Evolutionary conservation across 2,797 vertebrate genomes (phyloP).

Genomic region (Cyclopterus lumpus): DNA sequence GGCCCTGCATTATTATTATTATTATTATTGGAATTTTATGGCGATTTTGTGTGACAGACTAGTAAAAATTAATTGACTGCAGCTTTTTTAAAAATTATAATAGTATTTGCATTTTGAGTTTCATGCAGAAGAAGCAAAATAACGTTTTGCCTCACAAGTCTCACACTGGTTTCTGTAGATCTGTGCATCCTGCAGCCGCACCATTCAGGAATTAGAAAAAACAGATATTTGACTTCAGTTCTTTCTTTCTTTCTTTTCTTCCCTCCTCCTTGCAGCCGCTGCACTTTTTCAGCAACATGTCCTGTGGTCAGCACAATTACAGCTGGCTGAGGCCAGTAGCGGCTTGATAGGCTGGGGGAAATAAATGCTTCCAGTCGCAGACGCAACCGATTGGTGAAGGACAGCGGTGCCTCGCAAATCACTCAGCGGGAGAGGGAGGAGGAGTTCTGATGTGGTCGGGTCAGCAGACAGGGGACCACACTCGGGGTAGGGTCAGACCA

Average conservation of each 20-base stretch:
- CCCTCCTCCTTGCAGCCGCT: constrained; percentile 36
- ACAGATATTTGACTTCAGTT: constrained; percentile 21
- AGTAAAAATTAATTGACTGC: not conserved
- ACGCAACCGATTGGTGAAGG: constrained; percentile 67
- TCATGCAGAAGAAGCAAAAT: constrained; percentile 20
- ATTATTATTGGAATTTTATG: not conserved
- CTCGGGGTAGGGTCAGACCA: not conserved
- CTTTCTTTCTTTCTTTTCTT: not conserved
- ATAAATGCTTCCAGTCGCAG: constrained; percentile 59
- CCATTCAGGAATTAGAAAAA: not conserved
- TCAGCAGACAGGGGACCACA: constrained; percentile 48
- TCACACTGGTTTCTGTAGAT: constrained; percentile 6
- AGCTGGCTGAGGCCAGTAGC: constrained; percentile 44
- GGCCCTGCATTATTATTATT: not conserved
- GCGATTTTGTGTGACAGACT: not conserved
- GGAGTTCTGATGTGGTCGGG: constrained; percentile 35
- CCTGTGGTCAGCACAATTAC: constrained; percentile 72
- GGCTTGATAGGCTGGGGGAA: constrained; percentile 53
- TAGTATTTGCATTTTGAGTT: constrained; percentile 3
- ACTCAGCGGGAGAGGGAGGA: constrained; percentile 36
- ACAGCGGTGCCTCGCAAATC: constrained; percentile 62
- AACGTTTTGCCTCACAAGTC: not conserved
- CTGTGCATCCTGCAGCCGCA: constrained; percentile 21
- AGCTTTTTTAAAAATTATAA: constrained; percentile 6
- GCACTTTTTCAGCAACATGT: constrained; percentile 48